A percentile compares a stretch with the other conserved stretches of the same genome.
Conservation (phyloP, 2,888 invertebrate species). For the Ellobium chinense region DNA sequence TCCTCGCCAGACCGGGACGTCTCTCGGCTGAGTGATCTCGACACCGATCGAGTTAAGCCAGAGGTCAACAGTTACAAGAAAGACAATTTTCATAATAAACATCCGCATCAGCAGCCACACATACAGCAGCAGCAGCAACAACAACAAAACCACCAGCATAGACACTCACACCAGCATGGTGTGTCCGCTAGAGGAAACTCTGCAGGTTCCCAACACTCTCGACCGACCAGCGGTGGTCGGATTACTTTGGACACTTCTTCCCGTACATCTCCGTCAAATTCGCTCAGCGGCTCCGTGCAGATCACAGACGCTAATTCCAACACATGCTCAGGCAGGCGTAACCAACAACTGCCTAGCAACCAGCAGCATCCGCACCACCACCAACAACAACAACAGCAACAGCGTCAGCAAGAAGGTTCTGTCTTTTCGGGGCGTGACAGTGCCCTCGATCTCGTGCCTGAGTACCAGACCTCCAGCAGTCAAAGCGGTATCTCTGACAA, state of each 20-base stretch:
- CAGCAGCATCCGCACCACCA: background rate
- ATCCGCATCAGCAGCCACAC: too few species aligned
- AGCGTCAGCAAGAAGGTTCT: background rate
- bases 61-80: background rate
- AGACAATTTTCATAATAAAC: background rate
- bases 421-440: background rate
- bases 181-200: background rate
- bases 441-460: background rate
- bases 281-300: too few species aligned
- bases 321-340: too few species aligned
- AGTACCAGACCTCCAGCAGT: background rate
- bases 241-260: background rate
- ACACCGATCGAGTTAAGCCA: background rate
- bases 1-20: slow-evolving; percentile 1
- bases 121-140: background rate
- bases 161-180: slow-evolving; percentile 15
- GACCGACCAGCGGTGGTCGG: background rate
- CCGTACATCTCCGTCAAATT: background rate
- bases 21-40: slow-evolving; percentile 17
- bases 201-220: background rate
- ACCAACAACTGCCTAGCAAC: too few species aligned
- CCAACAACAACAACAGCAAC: background rate
- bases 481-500: background rate
- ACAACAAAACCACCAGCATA: background rate
- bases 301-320: too few species aligned